Conservation (phyloP, 2,888 invertebrate species). For the Phorcus lineatus region DNA sequence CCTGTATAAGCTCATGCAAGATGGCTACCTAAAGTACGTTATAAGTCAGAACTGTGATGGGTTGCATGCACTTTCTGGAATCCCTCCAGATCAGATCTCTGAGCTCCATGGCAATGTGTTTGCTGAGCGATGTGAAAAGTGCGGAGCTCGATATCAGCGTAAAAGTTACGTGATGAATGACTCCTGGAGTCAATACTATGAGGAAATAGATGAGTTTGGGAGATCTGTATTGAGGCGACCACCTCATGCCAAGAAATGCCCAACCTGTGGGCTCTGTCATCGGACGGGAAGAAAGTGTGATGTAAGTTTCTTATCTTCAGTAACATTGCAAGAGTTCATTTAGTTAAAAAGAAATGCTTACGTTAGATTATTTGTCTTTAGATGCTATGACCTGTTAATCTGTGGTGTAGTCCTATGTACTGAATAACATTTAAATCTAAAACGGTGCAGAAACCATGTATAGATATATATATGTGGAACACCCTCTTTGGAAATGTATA, state of each 20-base stretch:
- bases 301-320: constrained; percentile 48
- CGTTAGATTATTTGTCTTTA: neutral
- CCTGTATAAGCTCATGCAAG: constrained; percentile 52
- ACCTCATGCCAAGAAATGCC: constrained; percentile 58
- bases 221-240: constrained; percentile 56
- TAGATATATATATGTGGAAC: too few species aligned
- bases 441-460: too few species aligned
- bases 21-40: constrained; percentile 56
- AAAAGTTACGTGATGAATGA: constrained; percentile 65
- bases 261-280: constrained; percentile 62
- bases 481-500: too few species aligned
- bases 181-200: constrained; percentile 62
- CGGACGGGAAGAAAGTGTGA: constrained; percentile 67
- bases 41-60: constrained; percentile 72
- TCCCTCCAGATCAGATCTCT: constrained; percentile 54
- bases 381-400: too few species aligned
- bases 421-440: too few species aligned
- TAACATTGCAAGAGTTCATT: neutral
- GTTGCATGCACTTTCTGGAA: constrained; percentile 63
- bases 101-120: constrained; percentile 72
- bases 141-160: constrained; percentile 55
- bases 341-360: neutral
- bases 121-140: constrained; percentile 64
- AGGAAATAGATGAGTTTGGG: constrained; percentile 64
- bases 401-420: too few species aligned